These are phyloP conservation scores for Nasonia longicornis DNA, from an alignment of 1,140 invertebrate species.

Conservation along the genomic window DNA sequence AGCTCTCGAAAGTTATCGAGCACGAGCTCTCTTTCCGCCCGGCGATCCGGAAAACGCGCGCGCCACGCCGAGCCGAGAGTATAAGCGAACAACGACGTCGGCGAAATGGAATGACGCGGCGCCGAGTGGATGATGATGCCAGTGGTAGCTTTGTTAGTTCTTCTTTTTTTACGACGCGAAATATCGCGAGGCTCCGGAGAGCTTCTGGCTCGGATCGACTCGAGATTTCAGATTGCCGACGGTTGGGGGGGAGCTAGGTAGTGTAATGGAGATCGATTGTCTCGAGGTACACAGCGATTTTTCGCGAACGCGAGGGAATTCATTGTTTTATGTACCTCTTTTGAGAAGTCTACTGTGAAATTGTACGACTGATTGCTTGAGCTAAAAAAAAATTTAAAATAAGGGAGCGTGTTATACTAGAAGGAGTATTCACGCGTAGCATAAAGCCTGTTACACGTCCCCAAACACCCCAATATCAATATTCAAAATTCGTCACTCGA, in stretches of 20 bases:
- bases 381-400: too few species aligned
- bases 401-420: too few species aligned
- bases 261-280: too few species aligned
- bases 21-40: background rate
- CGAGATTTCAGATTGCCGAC: background rate
- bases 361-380: too few species aligned
- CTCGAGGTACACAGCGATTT: too few species aligned
- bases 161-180: background rate
- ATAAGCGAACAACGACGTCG: background rate
- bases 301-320: too few species aligned
- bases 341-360: too few species aligned
- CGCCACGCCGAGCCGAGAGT: background rate
- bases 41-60: background rate
- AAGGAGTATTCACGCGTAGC: too few species aligned
- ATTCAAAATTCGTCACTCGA: background rate
- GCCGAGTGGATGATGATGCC: background rate
- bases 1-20: constrained; percentile 22
- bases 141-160: background rate
- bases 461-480: background rate
- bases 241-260: too few species aligned
- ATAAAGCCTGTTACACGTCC: too few species aligned
- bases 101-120: background rate
- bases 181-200: background rate
- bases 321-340: too few species aligned
- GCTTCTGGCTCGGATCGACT: background rate